Evolutionary conservation across 2,113 vertebrate species (phyloP).

Genomic region (Lycaon pictus): DNA sequence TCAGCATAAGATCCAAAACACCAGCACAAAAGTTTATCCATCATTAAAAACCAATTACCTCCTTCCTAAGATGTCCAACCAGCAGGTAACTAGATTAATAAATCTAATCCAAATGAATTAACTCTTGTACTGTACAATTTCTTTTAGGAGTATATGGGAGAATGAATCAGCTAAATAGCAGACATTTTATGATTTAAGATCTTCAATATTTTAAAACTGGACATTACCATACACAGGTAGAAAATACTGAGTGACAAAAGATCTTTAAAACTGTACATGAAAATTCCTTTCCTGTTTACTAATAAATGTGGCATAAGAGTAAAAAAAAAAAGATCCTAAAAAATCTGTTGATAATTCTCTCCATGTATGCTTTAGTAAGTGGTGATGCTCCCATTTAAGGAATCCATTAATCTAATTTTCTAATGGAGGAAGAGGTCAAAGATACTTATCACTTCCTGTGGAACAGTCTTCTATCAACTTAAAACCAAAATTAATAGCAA

Average conservation of each 20-base stretch:
- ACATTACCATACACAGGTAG: conserved; percentile 78
- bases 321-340: conserved; percentile 58
- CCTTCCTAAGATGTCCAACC: conserved; percentile 55
- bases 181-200: conserved; percentile 44
- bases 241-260: conserved; percentile 67
- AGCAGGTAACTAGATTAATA: conserved; percentile 57
- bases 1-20: conserved; percentile 27
- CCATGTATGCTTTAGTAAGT: conserved; percentile 64
- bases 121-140: conserved; percentile 77
- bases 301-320: conserved; percentile 79
- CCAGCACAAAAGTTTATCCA: conserved; percentile 30
- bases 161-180: conserved; percentile 57
- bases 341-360: conserved; percentile 60
- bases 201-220: conserved; percentile 77
- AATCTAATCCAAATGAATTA: conserved; percentile 67
- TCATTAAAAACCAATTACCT: conserved; percentile 14
- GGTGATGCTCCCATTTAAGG: conserved; percentile 67
- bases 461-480: conserved; percentile 67
- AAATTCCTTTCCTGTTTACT: conserved; percentile 78
- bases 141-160: conserved; percentile 47
- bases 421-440: conserved; percentile 44
- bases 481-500: neutral
- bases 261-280: conserved; percentile 73
- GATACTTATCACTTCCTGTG: conserved; percentile 27
- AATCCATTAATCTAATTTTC: conserved; percentile 67